phyloP scores from a whole-genome alignment of 2,888 invertebrate genomes.

The Sarcophaga caerulescens region DNA sequence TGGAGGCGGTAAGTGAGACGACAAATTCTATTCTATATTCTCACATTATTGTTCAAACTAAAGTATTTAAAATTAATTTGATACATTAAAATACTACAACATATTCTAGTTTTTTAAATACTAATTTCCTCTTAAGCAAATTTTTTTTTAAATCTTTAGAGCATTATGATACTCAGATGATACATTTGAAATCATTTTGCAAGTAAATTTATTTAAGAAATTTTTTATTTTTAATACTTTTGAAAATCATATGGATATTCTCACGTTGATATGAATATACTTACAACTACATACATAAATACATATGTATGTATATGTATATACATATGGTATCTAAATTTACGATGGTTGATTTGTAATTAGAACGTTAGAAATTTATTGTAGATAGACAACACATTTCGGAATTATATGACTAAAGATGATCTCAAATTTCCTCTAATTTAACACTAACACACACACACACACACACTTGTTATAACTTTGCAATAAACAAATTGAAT shows the following conservation, averaged over 20 bases:
- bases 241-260: conserved; percentile 20
- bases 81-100: too few species aligned
- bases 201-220: too few species aligned
- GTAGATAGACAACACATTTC: conserved; percentile 39
- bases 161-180: too few species aligned
- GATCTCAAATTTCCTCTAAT: conserved; percentile 60
- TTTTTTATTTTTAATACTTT: too few species aligned
- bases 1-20: conserved; percentile 88
- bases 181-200: too few species aligned
- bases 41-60: conserved; percentile 25
- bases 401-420: conserved; percentile 31
- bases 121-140: conserved; percentile 61
- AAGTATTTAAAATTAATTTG: conserved; percentile 4
- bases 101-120: conserved; percentile 53
- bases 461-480: conserved; percentile 11
- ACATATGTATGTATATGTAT: too few species aligned
- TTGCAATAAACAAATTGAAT: conserved; percentile 30
- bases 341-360: not conserved
- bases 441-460: conserved; percentile 26
- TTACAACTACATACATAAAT: not conserved
- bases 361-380: not conserved
- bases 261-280: not conserved
- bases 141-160: not conserved
- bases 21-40: conserved; percentile 28
- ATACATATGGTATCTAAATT: not conserved